A percentile compares a stretch with the other conserved stretches of the same genome.
phyloP scores from a whole-genome alignment of 2,888 invertebrate species.

The Isotomurus palustris region DNA sequence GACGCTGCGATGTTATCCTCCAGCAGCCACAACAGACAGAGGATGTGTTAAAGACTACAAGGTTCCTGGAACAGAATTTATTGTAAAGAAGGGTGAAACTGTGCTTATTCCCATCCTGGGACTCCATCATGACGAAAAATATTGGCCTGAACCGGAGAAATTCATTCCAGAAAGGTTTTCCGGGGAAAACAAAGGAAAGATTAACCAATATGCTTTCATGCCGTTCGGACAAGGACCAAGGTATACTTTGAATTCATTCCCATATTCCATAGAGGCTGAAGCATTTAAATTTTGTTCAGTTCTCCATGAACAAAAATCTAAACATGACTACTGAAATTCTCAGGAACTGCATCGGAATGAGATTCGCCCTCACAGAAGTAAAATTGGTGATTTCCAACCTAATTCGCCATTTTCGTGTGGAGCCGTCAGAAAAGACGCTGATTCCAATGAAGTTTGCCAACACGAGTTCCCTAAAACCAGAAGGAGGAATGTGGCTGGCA shows the following conservation, averaged over 20 bases:
- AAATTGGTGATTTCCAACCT: conserved; percentile 54
- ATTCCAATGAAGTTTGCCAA: conserved; percentile 50
- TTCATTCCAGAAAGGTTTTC: conserved; percentile 61
- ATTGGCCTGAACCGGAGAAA: conserved; percentile 57
- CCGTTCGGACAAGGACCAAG: conserved; percentile 47
- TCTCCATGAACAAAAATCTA: too few species aligned
- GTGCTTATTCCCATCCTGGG: conserved; percentile 58
- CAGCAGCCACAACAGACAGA: conserved; percentile 50
- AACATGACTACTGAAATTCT: too few species aligned
- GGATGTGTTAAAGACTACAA: conserved; percentile 52
- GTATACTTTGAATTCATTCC: too few species aligned
- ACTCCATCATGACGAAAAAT: conserved; percentile 58
- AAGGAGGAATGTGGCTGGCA: conserved; percentile 3
- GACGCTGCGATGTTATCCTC: conserved; percentile 53
- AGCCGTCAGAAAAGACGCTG: conserved; percentile 51
- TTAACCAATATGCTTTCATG: conserved; percentile 53
- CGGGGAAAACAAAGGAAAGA: conserved; percentile 56
- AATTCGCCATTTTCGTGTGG: conserved; percentile 53
- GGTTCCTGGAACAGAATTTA: conserved; percentile 54
- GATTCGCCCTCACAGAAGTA: conserved; percentile 56
- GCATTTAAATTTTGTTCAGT: too few species aligned
- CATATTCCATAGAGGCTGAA: too few species aligned
- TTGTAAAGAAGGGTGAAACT: conserved; percentile 55
- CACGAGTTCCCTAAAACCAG: neutral
- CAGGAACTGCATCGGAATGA: too few species aligned